Evolutionary conservation across 2,888 invertebrate species (phyloP), one percentile per base, ranked within the genome.

Genomic region (Griposia aprilina): DNA sequence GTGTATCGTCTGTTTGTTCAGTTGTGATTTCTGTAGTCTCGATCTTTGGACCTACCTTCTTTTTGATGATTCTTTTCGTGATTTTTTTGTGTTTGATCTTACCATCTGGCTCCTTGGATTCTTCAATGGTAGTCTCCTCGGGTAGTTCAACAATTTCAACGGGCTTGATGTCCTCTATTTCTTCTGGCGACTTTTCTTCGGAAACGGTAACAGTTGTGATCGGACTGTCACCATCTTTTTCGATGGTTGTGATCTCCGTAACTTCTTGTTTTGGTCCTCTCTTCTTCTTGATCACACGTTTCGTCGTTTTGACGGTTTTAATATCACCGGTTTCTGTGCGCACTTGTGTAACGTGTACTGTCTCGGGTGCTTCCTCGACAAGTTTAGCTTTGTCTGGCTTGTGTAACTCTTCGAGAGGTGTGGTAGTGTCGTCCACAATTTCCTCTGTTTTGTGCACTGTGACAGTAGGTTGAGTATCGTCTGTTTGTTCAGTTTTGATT

Each of bases 381-480:
- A 0, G 3, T 41, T 65, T 15, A 0, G 63, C 41, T 41, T 3
- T 41, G 8, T 65, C 41, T 41, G 41, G 63, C 41, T 3, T 65
- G 41, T 65, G 41, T 41, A 10, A 10, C 15, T n/a, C 2, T 41
- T 65, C 41, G 1, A 65, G 2, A 5, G 65, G 41, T 65, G 65
- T 65, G 0, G 15, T 41, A 1, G 41, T 65, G 4, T 65, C n/a
- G 0, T 65, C 65, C 17, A 41, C 5, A 5, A 65, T 10, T 41
- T 65, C 65, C 15, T 65, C 65, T 41, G 65, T 41, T 41, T 65
- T 65, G 41, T 65, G 41, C n/a, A 65, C 65, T 41, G 41, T 65
- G 5, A 65, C 2, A n/a, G 10, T 65, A 15, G 65, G 65, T 17
- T 41, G 41, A n/a, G 65, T 41, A 0, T 41, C 65, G 0, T 65